These are phyloP conservation scores for Clinocottus analis DNA, from an alignment of 2,113 vertebrate genomes.

Conservation along the genomic window DNA sequence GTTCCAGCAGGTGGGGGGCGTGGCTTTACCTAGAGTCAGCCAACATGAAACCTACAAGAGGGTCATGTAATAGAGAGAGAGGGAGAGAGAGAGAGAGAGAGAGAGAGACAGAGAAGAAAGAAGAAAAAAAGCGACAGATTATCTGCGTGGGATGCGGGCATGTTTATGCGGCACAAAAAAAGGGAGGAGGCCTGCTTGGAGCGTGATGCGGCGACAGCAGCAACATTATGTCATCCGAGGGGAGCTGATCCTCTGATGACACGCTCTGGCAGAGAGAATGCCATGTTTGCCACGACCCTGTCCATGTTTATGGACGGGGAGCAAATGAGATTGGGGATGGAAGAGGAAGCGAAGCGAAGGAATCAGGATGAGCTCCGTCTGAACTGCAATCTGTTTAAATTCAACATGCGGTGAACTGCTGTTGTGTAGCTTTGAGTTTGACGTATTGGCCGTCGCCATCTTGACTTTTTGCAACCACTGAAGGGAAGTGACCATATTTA, in stretches of 20 bases:
- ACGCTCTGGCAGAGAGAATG: constrained; percentile 29
- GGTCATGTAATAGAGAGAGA: constrained; percentile 24
- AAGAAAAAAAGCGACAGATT: constrained; percentile 26
- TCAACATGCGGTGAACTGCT: neutral
- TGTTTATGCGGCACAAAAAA: constrained; percentile 1
- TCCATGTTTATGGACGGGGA: constrained; percentile 17
- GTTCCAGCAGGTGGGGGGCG: constrained; percentile 25
- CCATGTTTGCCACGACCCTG: neutral
- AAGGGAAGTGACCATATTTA: too few relatives aligned
- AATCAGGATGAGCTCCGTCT: constrained; percentile 18
- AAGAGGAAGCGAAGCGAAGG: neutral
- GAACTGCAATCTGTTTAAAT: neutral
- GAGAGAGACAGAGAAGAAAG: too few relatives aligned
- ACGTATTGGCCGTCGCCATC: neutral
- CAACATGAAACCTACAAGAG: constrained; percentile 12
- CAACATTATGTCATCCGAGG: constrained; percentile 34
- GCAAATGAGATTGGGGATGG: constrained; percentile 32
- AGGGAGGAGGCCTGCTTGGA: neutral
- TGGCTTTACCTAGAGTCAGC: constrained; percentile 1
- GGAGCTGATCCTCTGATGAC: constrained; percentile 38
- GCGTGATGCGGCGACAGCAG: constrained; percentile 12
- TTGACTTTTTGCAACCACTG: neutral
- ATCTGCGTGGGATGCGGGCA: constrained; percentile 15
- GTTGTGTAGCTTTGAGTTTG: neutral
- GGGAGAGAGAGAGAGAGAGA: too few relatives aligned